Conservation (phyloP, 2,113 vertebrate genomes). For the Ceratotherium simum region DNA sequence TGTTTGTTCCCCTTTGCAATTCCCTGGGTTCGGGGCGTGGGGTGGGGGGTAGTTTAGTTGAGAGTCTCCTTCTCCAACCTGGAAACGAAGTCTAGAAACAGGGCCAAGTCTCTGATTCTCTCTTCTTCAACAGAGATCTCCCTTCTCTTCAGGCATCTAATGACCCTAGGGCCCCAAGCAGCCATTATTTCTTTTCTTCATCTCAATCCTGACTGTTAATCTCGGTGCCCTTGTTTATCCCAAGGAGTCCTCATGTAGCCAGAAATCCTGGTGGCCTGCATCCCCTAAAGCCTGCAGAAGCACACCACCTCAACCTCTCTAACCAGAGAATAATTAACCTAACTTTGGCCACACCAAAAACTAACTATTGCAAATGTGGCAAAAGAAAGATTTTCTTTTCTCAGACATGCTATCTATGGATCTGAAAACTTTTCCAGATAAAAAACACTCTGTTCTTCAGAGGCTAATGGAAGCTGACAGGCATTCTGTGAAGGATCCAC, state of each 20-base stretch:
- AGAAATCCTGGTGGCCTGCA: background rate
- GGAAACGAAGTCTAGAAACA: background rate
- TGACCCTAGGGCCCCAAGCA: background rate
- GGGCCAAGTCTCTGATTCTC: background rate
- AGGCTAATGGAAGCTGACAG: background rate
- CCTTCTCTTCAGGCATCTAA: background rate
- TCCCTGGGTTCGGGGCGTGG: background rate
- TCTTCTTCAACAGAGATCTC: background rate
- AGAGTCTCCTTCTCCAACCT: background rate
- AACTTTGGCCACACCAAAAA: background rate
- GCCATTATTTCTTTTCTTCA: background rate
- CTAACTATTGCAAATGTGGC: background rate
- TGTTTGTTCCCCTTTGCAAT: background rate
- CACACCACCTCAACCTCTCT: background rate
- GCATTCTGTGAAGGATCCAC: background rate
- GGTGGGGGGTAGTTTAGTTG: accelerated
- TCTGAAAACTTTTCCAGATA: background rate
- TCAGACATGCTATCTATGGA: background rate
- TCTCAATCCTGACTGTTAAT: background rate
- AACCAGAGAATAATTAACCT: background rate
- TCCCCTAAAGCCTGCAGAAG: background rate
- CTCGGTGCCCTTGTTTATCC: background rate
- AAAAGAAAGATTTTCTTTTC: constrained; percentile 10
- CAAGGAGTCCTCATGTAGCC: background rate
- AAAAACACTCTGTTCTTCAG: background rate